These are phyloP conservation scores for Prionace glauca DNA, from an alignment of 2,797 vertebrate genomes.

Conservation along the genomic window DNA sequence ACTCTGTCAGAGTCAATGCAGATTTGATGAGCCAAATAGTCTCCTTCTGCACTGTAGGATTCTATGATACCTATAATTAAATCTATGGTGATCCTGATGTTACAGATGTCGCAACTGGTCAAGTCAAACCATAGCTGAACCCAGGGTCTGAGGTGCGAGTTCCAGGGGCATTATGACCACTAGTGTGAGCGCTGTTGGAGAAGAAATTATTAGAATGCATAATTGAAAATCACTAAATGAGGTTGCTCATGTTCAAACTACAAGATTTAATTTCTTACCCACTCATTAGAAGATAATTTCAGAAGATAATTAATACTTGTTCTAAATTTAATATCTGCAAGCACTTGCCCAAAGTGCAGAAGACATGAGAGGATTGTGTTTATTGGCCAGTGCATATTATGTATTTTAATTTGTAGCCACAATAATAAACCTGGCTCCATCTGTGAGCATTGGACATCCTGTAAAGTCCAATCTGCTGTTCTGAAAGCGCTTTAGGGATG, in stretches of 20 bases:
- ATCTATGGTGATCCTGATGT: background rate
- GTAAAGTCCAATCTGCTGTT: background rate
- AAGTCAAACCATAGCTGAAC: background rate
- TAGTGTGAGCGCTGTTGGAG: background rate
- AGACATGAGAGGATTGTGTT: background rate
- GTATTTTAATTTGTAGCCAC: background rate
- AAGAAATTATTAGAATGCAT: background rate
- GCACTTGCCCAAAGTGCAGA: background rate
- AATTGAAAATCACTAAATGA: background rate
- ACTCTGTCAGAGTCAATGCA: too few relatives aligned
- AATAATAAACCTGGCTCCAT: background rate
- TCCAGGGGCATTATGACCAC: background rate
- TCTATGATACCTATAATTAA: background rate
- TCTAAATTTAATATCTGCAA: too few relatives aligned
- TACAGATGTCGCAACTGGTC: background rate
- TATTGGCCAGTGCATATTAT: background rate
- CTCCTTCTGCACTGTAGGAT: too few relatives aligned
- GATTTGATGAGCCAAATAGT: too few relatives aligned
- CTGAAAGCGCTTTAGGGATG: background rate
- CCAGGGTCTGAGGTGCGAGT: background rate
- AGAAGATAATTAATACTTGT: too few relatives aligned
- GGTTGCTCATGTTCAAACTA: background rate
- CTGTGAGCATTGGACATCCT: background rate
- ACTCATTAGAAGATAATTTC: background rate
- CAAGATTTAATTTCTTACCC: background rate